A percentile compares a stretch with the other conserved stretches of the same genome.
These are phyloP conservation scores for Peromyscus polionotus DNA, from an alignment of 2,113 vertebrate species.

Conservation along the genomic window DNA sequence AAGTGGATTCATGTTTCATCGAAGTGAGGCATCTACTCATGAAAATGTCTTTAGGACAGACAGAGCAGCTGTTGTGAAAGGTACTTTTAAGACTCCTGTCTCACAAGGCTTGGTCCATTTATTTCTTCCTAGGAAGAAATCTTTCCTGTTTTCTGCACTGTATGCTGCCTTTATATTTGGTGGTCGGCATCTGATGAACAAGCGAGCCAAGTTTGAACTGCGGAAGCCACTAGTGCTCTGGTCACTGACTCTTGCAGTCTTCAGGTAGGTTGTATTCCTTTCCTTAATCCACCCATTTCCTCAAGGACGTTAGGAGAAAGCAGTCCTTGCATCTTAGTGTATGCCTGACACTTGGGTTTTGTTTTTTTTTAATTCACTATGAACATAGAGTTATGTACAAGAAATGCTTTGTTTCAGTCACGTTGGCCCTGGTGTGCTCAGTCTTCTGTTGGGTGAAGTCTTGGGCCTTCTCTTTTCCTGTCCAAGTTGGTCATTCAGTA, in stretches of 20 bases:
- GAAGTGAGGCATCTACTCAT: not conserved
- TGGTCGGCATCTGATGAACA: constrained; percentile 98
- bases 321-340: not conserved
- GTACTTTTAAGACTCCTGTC: not conserved
- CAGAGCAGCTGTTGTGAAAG: not conserved
- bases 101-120: not conserved
- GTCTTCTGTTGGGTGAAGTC: not conserved
- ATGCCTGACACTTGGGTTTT: not conserved
- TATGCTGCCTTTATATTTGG: constrained; percentile 98
- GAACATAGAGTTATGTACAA: not conserved
- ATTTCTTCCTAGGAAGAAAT: constrained; percentile 95
- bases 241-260: constrained; percentile 97
- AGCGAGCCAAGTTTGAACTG: constrained; percentile 98
- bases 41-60: not conserved
- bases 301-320: not conserved
- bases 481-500: not conserved
- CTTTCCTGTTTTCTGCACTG: constrained; percentile 97
- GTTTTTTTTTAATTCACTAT: not conserved
- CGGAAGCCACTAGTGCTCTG: constrained; percentile 98
- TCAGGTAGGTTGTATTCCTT: constrained; percentile 88
- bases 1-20: rapidly evolving
- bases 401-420: not conserved
- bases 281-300: not conserved
- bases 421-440: rapidly evolving
- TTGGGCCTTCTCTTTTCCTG: not conserved